Percentiles rank a stretch among this genome's conserved stretches.
These are phyloP conservation scores for Eupristina koningsbergeri DNA, from an alignment of 1,140 invertebrate genomes.

Conservation along the genomic window DNA sequence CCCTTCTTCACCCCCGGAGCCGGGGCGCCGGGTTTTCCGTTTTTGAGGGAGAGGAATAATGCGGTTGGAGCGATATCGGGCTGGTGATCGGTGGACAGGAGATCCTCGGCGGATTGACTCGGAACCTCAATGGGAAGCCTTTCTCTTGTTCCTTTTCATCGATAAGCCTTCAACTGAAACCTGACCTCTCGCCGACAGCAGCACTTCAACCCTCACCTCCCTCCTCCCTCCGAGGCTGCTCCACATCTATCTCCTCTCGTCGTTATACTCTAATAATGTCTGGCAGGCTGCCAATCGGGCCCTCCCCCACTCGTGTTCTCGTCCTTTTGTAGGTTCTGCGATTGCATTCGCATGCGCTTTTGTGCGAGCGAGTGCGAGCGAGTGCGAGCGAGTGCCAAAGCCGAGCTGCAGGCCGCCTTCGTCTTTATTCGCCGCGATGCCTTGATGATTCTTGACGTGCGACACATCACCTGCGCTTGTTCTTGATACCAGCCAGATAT, in stretches of 20 bases:
- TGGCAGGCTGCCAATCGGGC: conserved; percentile 63
- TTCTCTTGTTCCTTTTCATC: conserved; percentile 44
- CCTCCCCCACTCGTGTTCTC: neutral
- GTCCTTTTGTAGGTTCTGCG: neutral
- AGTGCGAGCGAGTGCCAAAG: neutral
- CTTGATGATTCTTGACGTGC: neutral
- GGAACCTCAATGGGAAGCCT: conserved; percentile 34
- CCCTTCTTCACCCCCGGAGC: neutral
- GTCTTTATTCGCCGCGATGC: neutral
- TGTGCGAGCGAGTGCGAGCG: neutral
- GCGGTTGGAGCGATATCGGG: neutral
- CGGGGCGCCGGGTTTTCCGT: neutral
- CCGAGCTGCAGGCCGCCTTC: too few species aligned
- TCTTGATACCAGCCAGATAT: too few species aligned
- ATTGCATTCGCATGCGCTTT: neutral
- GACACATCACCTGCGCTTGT: neutral
- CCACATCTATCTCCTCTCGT: conserved; percentile 22
- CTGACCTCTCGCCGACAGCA: conserved; percentile 18
- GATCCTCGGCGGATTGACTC: conserved; percentile 28
- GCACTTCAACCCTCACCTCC: neutral
- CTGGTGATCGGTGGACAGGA: neutral
- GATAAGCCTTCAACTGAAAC: conserved; percentile 40
- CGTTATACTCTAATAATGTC: conserved; percentile 69
- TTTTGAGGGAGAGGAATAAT: neutral
- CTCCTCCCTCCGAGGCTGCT: conserved; percentile 32